phyloP scores from a whole-genome alignment of 1,140 invertebrate genomes.

The Babylonia areolata region DNA sequence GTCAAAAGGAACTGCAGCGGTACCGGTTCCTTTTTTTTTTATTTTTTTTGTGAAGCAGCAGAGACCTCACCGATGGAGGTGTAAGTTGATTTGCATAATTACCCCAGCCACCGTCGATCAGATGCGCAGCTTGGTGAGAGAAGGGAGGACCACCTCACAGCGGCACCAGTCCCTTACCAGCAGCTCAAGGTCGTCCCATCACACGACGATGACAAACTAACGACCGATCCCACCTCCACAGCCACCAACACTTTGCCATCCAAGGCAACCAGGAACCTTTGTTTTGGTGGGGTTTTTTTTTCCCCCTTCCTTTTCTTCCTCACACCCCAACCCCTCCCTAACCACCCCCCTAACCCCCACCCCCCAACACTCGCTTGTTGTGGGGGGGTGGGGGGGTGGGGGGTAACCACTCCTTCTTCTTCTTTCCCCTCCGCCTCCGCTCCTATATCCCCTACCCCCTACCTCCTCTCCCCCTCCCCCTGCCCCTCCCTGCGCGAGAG shows the following conservation, averaged over 20 bases:
- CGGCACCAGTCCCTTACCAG: neutral
- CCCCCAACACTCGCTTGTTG: too few species aligned
- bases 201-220: neutral
- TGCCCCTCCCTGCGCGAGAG: neutral
- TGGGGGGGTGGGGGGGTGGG: too few species aligned
- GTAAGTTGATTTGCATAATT: neutral
- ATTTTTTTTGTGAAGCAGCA: neutral
- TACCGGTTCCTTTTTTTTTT: neutral
- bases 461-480: neutral
- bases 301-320: too few species aligned
- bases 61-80: neutral
- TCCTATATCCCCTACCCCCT: neutral
- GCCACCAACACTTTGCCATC: neutral
- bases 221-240: neutral
- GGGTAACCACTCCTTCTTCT: too few species aligned
- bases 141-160: neutral
- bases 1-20: neutral
- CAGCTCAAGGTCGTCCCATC: constrained; percentile 5
- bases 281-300: too few species aligned
- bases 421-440: neutral
- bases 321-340: too few species aligned
- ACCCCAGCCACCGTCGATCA: neutral
- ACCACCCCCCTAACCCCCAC: too few species aligned
- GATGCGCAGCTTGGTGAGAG: neutral
- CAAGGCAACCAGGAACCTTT: neutral